phyloP scores from a whole-genome alignment of 2,797 vertebrate species.

The Danio choprae region DNA sequence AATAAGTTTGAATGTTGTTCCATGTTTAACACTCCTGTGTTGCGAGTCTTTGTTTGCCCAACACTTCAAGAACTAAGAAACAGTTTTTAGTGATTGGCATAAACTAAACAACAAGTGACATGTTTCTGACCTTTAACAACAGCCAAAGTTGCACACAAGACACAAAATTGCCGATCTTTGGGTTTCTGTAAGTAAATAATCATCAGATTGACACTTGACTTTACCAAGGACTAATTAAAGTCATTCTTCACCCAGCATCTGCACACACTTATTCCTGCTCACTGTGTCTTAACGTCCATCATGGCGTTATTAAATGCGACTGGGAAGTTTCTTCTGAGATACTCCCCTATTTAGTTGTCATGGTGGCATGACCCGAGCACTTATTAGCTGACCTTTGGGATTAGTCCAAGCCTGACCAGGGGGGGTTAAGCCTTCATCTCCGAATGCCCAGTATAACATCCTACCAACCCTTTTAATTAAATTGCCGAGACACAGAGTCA shows the following conservation, averaged over 20 bases:
- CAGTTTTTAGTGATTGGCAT: conserved; percentile 21
- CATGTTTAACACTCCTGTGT: neutral
- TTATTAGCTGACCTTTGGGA: conserved; percentile 79
- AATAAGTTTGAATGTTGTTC: neutral
- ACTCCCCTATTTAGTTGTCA: conserved; percentile 73
- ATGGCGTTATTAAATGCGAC: conserved; percentile 72
- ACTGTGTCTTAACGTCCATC: conserved; percentile 25
- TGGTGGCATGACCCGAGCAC: conserved; percentile 77
- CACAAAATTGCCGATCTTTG: neutral
- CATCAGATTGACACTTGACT: conserved; percentile 34
- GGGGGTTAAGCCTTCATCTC: conserved; percentile 72
- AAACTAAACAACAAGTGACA: conserved; percentile 22
- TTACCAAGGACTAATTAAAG: conserved; percentile 2
- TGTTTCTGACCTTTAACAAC: conserved; percentile 37
- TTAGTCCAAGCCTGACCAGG: conserved; percentile 67
- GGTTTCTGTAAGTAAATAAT: neutral
- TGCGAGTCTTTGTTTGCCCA: conserved; percentile 12
- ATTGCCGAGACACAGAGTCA: conserved; percentile 87
- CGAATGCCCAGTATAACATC: conserved; percentile 69
- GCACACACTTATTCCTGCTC: conserved; percentile 30
- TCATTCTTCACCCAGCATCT: conserved; percentile 27
- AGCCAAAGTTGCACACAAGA: conserved; percentile 10
- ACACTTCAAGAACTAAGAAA: conserved; percentile 14
- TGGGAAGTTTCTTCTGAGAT: conserved; percentile 60
- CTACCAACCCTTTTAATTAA: conserved; percentile 85